phyloP scores from a whole-genome alignment of 2,797 vertebrate species.

The Galaxias olidus region DNA sequence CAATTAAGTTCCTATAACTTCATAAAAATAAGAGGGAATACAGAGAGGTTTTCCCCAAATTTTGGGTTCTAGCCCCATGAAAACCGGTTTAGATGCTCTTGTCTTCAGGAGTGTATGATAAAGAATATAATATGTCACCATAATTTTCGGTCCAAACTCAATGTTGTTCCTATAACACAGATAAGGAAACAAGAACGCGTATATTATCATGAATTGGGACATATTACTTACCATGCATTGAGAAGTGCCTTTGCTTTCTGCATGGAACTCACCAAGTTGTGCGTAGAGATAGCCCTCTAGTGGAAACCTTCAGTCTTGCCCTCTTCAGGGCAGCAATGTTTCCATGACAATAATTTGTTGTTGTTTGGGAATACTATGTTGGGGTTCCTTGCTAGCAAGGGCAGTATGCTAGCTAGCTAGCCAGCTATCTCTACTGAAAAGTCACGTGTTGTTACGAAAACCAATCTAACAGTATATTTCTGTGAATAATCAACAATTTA shows the following conservation, averaged over 20 bases:
- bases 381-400: neutral
- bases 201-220: too few species aligned
- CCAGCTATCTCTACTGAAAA: too few species aligned
- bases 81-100: too few species aligned
- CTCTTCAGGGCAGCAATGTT: neutral
- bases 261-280: constrained; percentile 8
- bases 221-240: neutral
- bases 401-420: neutral
- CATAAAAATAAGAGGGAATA: too few species aligned
- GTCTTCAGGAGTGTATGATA: too few species aligned
- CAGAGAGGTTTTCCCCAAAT: too few species aligned
- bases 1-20: too few species aligned
- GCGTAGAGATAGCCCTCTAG: constrained; percentile 50
- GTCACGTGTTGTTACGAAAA: neutral
- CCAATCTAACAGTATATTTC: neutral
- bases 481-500: neutral
- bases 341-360: neutral
- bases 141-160: too few species aligned
- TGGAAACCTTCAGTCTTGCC: constrained; percentile 23
- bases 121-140: too few species aligned
- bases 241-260: neutral
- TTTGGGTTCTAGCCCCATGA: too few species aligned
- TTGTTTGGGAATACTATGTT: neutral
- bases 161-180: too few species aligned
- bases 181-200: too few species aligned